These are phyloP conservation scores for Drosophila yooni DNA, from an alignment of 2,888 invertebrate genomes.

Conservation along the genomic window DNA sequence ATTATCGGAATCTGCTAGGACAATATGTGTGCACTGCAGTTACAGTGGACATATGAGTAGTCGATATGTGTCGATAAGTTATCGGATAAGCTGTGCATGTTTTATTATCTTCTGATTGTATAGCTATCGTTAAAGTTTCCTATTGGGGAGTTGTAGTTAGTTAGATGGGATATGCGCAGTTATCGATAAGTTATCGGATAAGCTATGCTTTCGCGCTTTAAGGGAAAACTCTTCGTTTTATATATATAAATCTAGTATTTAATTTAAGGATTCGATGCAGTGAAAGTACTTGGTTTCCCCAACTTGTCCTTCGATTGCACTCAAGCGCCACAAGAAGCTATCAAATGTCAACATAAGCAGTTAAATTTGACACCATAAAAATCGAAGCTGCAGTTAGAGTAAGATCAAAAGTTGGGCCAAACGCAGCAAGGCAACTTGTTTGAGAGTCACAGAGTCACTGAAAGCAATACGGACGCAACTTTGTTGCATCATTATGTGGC, in stretches of 20 bases:
- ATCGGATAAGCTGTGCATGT: not conserved
- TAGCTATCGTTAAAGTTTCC: not conserved
- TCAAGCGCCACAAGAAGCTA: conserved; percentile 5
- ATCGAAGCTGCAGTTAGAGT: conserved; percentile 7
- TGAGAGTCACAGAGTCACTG: not conserved
- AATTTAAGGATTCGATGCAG: no score
- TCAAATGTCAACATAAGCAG: conserved; percentile 18
- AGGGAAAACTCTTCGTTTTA: not conserved
- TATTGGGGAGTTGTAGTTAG: no score
- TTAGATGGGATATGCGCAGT: no score
- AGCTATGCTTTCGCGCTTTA: not conserved
- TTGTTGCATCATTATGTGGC: conserved; percentile 46
- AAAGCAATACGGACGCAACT: conserved; percentile 17
- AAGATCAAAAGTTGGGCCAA: conserved; percentile 23
- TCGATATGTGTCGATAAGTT: not conserved
- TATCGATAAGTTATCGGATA: conserved; percentile 14
- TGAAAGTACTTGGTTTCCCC: not conserved
- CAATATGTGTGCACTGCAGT: not conserved
- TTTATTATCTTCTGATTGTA: not conserved
- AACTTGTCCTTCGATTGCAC: not conserved
- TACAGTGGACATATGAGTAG: not conserved
- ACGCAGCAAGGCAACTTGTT: conserved; percentile 23
- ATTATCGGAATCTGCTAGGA: not conserved
- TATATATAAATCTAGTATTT: no score
- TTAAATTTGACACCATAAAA: conserved; percentile 36